These are phyloP conservation scores for Ophion ellenae DNA, from an alignment of 2,888 invertebrate species.

Conservation along the genomic window DNA sequence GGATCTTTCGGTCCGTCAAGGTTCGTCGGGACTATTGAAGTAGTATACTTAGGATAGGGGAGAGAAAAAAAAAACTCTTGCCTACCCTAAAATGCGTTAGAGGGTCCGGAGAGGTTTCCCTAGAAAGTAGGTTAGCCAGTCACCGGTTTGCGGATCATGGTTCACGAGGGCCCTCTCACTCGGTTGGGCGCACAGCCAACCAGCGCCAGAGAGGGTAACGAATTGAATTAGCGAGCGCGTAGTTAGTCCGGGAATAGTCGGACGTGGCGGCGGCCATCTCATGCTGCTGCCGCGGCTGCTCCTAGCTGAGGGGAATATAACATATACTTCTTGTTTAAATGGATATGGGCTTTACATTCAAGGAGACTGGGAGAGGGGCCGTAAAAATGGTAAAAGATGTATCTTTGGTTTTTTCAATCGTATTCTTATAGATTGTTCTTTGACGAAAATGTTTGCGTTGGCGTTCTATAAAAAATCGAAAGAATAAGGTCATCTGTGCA, in stretches of 20 bases:
- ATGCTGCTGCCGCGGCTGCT: constrained; percentile 50
- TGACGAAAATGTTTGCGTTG: neutral
- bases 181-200: constrained; percentile 53
- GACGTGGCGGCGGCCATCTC: constrained; percentile 54
- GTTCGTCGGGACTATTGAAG: constrained; percentile 12
- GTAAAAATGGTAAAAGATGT: neutral
- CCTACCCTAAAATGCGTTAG: constrained; percentile 58
- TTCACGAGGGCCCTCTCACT: constrained; percentile 48
- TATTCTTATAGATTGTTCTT: neutral
- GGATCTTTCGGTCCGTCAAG: constrained; percentile 19
- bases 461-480: neutral
- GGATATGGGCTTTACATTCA: neutral
- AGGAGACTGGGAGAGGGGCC: neutral
- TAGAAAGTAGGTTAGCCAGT: constrained; percentile 65
- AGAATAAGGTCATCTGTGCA: neutral
- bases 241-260: constrained; percentile 63
- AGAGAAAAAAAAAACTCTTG: constrained; percentile 37
- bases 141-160: constrained; percentile 59
- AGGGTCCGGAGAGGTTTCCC: constrained; percentile 52
- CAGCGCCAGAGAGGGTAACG: constrained; percentile 58
- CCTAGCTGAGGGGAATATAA: constrained; percentile 49
- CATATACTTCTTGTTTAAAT: neutral
- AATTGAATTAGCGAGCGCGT: constrained; percentile 65
- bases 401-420: neutral
- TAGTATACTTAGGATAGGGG: constrained; percentile 4